Conservation (phyloP, 2,797 vertebrate genomes). For the Chelon labrosus region DNA sequence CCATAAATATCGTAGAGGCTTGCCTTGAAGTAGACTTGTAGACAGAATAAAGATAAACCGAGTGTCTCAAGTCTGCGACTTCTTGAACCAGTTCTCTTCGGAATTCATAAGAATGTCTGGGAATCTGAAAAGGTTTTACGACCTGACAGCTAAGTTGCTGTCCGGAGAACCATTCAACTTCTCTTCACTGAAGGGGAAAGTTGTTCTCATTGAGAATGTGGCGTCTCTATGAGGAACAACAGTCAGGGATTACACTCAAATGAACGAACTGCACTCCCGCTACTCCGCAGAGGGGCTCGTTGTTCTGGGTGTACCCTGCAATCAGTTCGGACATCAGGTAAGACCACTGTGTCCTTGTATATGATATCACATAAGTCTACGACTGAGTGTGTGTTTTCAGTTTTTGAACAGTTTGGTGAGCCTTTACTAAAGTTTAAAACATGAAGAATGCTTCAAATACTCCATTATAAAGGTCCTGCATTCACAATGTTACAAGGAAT, state of each 20-base stretch:
- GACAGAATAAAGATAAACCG: neutral
- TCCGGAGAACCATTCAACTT: conserved; percentile 81
- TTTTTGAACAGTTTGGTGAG: neutral
- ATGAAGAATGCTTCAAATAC: neutral
- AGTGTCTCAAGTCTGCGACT: fast-evolving
- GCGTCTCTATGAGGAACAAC: conserved; percentile 97
- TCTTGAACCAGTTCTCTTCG: neutral
- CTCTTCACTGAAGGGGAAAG: conserved; percentile 83
- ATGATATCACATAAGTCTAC: neutral
- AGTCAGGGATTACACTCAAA: conserved; percentile 90
- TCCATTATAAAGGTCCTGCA: neutral
- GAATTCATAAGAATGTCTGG: conserved; percentile 65
- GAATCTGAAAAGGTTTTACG: conserved; percentile 65
- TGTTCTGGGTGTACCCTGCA: conserved; percentile 92
- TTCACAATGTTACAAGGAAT: neutral
- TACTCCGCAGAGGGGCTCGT: conserved; percentile 85
- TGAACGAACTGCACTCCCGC: conserved; percentile 90
- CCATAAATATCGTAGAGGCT: conserved; percentile 14
- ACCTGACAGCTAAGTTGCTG: conserved; percentile 82
- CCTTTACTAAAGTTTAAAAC: neutral
- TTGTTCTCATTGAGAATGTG: conserved; percentile 92
- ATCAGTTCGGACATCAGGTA: conserved; percentile 96
- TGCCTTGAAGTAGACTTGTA: neutral
- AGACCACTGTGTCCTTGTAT: conserved; percentile 31
- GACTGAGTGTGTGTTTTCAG: too few relatives aligned